phyloP scores from a whole-genome alignment of 2,113 vertebrate species.

The Pongo pygmaeus region DNA sequence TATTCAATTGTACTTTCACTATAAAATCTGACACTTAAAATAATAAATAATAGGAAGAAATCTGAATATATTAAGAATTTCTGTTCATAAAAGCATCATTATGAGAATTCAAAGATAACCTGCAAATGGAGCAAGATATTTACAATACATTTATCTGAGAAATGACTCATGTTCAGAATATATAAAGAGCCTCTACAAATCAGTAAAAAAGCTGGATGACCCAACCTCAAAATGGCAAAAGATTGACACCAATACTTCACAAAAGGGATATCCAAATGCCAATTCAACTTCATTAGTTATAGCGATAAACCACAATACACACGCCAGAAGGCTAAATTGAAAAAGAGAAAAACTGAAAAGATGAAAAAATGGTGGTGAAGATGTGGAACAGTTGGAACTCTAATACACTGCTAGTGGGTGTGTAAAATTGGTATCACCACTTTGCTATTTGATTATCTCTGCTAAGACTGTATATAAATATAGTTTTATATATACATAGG shows the following conservation, averaged over 20 bases:
- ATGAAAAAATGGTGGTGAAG: background rate
- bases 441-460: background rate
- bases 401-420: rapidly evolving
- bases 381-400: rapidly evolving
- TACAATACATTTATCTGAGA: background rate
- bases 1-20: background rate
- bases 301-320: background rate
- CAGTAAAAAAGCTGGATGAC: background rate
- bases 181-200: background rate
- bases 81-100: background rate
- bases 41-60: background rate
- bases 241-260: background rate
- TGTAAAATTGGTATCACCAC: background rate
- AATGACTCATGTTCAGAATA: background rate
- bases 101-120: background rate
- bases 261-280: background rate
- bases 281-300: background rate
- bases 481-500: background rate
- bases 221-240: background rate
- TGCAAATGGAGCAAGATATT: background rate
- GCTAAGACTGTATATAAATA: background rate
- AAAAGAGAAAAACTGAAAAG: background rate
- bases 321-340: background rate
- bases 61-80: background rate
- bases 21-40: background rate